phyloP scores from a whole-genome alignment of 1,140 invertebrate genomes.

The Adelges cooleyi region DNA sequence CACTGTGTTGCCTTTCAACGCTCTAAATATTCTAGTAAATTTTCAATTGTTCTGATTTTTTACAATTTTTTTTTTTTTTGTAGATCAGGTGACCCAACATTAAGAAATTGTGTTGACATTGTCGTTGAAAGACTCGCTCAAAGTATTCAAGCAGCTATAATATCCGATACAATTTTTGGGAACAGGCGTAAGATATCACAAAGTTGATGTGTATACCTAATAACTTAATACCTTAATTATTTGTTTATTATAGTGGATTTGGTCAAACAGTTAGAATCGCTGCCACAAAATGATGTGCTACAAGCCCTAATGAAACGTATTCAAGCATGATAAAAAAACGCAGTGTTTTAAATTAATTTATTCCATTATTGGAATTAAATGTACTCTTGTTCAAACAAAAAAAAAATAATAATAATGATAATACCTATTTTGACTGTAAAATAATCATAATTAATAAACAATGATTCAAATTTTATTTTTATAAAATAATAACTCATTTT shows the following conservation, averaged over 20 bases:
- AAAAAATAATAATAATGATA: too few species aligned
- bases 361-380: too few species aligned
- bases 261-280: constrained; percentile 10
- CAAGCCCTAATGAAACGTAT: constrained; percentile 13
- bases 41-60: too few species aligned
- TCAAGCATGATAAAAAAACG: not conserved
- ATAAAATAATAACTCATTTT: too few species aligned
- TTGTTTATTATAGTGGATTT: constrained; percentile 9
- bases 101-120: constrained; percentile 34
- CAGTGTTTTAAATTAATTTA: not conserved
- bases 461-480: too few species aligned
- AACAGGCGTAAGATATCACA: constrained; percentile 44
- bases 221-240: not conserved
- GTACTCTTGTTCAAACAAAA: too few species aligned
- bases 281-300: constrained; percentile 6
- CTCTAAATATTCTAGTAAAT: too few species aligned
- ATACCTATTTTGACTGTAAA: too few species aligned
- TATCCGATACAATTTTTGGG: constrained; percentile 61
- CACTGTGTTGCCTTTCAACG: too few species aligned
- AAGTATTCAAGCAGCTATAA: constrained; percentile 58
- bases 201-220: not conserved
- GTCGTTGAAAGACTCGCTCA: constrained; percentile 61
- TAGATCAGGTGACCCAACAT: not conserved
- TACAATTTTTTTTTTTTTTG: constrained; percentile 11
- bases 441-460: too few species aligned